Conservation (phyloP, 37 sponge, comb jelly and placozoan genomes). For the Ianthella basta region DNA sequence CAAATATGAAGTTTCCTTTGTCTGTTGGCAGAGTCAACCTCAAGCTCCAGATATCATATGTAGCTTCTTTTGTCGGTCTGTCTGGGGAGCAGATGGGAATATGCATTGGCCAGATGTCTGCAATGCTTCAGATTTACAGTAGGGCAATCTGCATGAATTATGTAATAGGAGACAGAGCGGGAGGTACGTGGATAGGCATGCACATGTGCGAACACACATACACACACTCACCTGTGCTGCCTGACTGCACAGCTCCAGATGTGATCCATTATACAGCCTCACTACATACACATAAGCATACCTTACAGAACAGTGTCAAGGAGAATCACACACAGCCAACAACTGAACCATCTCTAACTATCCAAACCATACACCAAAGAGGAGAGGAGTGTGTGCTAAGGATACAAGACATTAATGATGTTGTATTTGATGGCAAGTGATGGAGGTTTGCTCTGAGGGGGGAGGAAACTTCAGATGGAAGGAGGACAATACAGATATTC, state of each 20-base stretch:
- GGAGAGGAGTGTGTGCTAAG: not conserved
- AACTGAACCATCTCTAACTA: too few relatives aligned
- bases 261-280: conserved; percentile 65
- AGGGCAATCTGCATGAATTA: too few relatives aligned
- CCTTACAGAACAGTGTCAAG: not conserved
- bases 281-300: conserved; percentile 67
- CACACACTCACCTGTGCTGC: conserved; percentile 59
- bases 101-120: too few relatives aligned
- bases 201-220: not conserved
- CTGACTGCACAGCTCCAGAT: conserved; percentile 55
- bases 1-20: too few relatives aligned
- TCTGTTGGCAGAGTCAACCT: too few relatives aligned
- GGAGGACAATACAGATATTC: not conserved
- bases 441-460: not conserved
- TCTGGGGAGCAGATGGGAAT: too few relatives aligned
- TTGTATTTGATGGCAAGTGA: conserved; percentile 51
- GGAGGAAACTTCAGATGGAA: not conserved
- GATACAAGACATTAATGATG: conserved; percentile 61
- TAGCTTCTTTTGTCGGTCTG: too few relatives aligned
- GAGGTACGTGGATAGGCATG: too few relatives aligned
- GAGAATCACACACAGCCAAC: not conserved
- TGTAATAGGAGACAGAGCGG: too few relatives aligned
- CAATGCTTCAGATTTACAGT: too few relatives aligned
- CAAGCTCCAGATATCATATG: too few relatives aligned
- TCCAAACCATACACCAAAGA: too few relatives aligned